Base-by-base conservation (phyloP, 2,797 vertebrate genomes). In the Typhlichthys subterraneus region DNA sequence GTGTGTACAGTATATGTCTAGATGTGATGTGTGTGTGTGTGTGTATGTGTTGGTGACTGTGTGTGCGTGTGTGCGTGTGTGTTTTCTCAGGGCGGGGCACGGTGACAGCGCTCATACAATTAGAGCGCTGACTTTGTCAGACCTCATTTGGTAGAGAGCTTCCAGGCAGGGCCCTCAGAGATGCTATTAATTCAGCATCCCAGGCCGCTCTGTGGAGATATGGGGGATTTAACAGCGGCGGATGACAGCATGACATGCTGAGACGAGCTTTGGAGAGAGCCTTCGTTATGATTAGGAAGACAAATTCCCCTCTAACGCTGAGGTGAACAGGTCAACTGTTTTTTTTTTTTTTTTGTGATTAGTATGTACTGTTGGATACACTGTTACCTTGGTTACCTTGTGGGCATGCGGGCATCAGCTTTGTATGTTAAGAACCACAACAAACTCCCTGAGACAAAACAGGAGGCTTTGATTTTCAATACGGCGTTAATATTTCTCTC, bases 81-180 rank as follows among this genome's bases (percentile, higher is more conserved):
- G 48, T 50, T n/a, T 50, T n/a, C 33, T 38, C 42, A 45, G 60
- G 51, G 42, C 10, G n/a, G 72, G 53, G n/a, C 77, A 84, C 80
- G 83, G 74, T 77, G 83, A 80, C 69, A 66, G 85, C 62, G 81
- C 87, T 91, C 84, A 88, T 83, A 76, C 75, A 82, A 89, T 91
- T 89, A 90, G 72, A 86, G 77, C 12, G 53, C 57, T 75, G 85
- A 83, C 76, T 83, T 85, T 89, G 88, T 88, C 85, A 79, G 81
- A 88, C 65, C 85, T 88, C 84, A 91, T 89, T 90, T 90, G 72
- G 81, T 75, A 82, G 67, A 90, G 85, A 90, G 89, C 73, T 81
- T 86, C 82, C 72, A 86, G 83, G 76, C 17, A 12, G 61, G 65
- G 80, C 74, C 78, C 73, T 81, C 57, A 45, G 85, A 87, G 85